phyloP scores from a whole-genome alignment of 2,797 vertebrate genomes.

The Amniataba percoides region DNA sequence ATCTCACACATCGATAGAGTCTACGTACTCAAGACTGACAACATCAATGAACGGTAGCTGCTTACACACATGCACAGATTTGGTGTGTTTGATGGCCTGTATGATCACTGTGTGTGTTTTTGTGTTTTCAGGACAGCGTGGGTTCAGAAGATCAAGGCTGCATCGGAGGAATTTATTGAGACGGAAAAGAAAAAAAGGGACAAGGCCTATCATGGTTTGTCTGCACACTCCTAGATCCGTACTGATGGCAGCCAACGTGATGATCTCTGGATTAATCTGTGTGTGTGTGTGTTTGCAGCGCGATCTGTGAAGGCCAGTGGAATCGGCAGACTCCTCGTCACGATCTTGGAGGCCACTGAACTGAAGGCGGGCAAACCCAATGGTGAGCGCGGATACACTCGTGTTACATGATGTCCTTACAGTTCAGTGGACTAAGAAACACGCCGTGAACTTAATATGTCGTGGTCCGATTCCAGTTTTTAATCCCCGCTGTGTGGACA shows the following conservation, averaged over 20 bases:
- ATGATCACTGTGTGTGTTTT: neutral
- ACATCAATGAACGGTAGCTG: constrained; percentile 93
- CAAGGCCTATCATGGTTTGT: constrained; percentile 94
- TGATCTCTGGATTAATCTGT: neutral
- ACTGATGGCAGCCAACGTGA: neutral
- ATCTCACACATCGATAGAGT: constrained; percentile 97
- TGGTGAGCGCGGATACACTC: constrained; percentile 80
- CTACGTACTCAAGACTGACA: constrained; percentile 93
- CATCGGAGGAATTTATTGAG: constrained; percentile 94
- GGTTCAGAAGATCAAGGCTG: constrained; percentile 98
- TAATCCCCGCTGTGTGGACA: neutral
- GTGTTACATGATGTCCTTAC: neutral
- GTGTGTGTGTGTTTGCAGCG: constrained; percentile 77
- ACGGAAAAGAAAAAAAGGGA: constrained; percentile 96
- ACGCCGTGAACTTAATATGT: neutral
- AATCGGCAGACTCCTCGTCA: constrained; percentile 95
- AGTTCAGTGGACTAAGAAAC: constrained; percentile 12
- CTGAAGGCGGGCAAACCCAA: constrained; percentile 93
- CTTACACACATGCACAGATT: neutral
- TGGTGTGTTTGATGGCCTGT: neutral
- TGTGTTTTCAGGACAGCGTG: constrained; percentile 90
- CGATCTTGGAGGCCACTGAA: constrained; percentile 93
- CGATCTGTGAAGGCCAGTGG: constrained; percentile 92
- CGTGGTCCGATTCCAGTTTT: neutral
- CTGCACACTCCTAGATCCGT: neutral